Base-by-base conservation (phyloP, 92 coral and sea anemone genomes). In the Desmophyllum pertusum region DNA sequence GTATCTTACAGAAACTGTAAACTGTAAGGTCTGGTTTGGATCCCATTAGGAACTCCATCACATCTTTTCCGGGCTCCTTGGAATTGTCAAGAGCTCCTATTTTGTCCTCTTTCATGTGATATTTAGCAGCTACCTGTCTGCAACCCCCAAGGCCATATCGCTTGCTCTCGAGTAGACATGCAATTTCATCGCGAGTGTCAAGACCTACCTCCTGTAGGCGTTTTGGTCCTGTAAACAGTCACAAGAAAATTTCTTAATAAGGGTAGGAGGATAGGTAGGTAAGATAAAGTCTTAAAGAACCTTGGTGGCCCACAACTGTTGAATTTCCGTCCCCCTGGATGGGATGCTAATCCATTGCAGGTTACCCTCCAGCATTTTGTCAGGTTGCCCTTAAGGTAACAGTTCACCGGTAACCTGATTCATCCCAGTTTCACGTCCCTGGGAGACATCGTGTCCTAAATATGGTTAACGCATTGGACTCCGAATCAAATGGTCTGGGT, bases 151-250 rank as follows among this genome's bases (percentile, higher is more conserved):
- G 11, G 17, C 70, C 21, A 33, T 0, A 6, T 6, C 14, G 18
- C 4, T 59, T 9, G 50, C 29, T 59, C 8, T 40, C 27, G 2
- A 77, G 81, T 18, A 55, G 39, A 30, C 1, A 1, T 10, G 37
- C 52, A 11, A 77, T 45, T 6, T 9, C 1, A 27, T 77, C 81
- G 3, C n/a, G 31, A 30, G 55, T 77, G 21, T 14, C 0, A 1
- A 25, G 4, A 53, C 59, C 70, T n/a, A 77, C 5, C 0, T 77
- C 70, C 14, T 6, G 3, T 2, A 77, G 37, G 3, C 0, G 35
- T 38, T 77, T 77, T 50, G 50, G 70, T 27, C 39, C 81, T 77
- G 65, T 25, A 27, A 59, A 59, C 53, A 45, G 14, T 45, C 51
- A 45, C 51, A 15, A 48, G 4, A 48, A 48, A 21, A 48, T 2